Percentiles rank a stretch among this genome's conserved stretches.
Evolutionary conservation across 2,888 invertebrate species (phyloP).

Genomic region (Sinelater perroti): DNA sequence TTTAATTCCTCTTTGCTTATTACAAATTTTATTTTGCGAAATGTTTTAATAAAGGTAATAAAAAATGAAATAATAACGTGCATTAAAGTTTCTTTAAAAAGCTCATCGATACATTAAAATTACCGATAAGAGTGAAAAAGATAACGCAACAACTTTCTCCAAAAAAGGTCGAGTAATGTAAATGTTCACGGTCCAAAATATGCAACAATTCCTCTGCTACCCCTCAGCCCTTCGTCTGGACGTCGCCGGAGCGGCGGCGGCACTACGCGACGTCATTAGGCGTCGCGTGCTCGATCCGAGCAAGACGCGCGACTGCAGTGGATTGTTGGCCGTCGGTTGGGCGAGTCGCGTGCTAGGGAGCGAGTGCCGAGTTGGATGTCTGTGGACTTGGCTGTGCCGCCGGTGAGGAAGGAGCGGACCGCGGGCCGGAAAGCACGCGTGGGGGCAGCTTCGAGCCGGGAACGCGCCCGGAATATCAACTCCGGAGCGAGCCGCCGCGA

Average conservation of each 20-base stretch:
- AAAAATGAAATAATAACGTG: too few relatives aligned
- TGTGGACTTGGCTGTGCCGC: slow-evolving; percentile 12
- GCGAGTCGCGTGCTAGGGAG: slow-evolving; percentile 16
- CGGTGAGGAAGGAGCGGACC: too few relatives aligned
- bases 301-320: slow-evolving; percentile 26
- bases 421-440: neutral
- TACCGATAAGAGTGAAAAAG: too few relatives aligned
- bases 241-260: slow-evolving; percentile 30
- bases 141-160: too few relatives aligned
- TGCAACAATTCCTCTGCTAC: slow-evolving; percentile 3
- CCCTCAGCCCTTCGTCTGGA: slow-evolving; percentile 9
- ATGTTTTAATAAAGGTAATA: too few relatives aligned
- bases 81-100: too few relatives aligned
- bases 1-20: too few relatives aligned
- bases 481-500: neutral
- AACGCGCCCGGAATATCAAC: neutral
- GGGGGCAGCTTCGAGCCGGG: neutral
- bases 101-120: too few relatives aligned
- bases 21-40: too few relatives aligned
- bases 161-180: too few relatives aligned
- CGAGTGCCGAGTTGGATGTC: slow-evolving; percentile 10
- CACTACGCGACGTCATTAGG: slow-evolving; percentile 30
- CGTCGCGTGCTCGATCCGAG: slow-evolving; percentile 34
- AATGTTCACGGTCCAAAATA: slow-evolving; percentile 7
- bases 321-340: slow-evolving; percentile 23